Evolutionary conservation across 2,113 vertebrate genomes (phyloP).

Genomic region (Epinephelus cyanopodus): DNA sequence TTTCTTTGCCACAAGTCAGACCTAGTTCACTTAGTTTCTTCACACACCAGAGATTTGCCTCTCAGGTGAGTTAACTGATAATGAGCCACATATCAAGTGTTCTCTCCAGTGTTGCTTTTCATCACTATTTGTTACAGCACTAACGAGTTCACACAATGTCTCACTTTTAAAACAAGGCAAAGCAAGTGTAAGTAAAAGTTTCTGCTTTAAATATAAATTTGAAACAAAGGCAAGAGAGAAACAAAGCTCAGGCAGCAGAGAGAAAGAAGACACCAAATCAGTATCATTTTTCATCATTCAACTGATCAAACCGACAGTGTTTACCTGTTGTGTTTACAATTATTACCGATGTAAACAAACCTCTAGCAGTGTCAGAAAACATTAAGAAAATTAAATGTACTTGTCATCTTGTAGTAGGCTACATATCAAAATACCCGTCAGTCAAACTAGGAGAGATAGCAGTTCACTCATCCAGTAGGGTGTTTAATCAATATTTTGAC

Average conservation of each 20-base stretch:
- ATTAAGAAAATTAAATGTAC: neutral
- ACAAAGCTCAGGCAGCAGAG: neutral
- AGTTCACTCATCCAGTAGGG: no score
- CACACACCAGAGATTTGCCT: neutral
- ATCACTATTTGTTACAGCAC: neutral
- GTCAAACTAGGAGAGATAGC: neutral
- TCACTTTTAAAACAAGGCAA: neutral
- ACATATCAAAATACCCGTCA: neutral
- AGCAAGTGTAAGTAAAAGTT: neutral
- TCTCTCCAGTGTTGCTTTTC: neutral
- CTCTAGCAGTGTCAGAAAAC: neutral
- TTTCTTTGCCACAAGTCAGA: neutral
- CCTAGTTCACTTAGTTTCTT: neutral
- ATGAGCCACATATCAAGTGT: neutral
- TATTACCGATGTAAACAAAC: neutral
- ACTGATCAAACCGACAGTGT: neutral
- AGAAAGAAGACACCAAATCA: neutral
- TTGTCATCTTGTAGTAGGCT: neutral
- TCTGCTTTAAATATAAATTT: neutral
- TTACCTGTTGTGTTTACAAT: neutral
- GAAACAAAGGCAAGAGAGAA: no score
- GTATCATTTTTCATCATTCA: neutral
- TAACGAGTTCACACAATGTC: neutral
- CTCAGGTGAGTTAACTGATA: conserved; percentile 1
- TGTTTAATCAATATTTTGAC: no score